Evolutionary conservation across 2,888 invertebrate genomes (phyloP).

Genomic region (Pterobdella sp.): DNA sequence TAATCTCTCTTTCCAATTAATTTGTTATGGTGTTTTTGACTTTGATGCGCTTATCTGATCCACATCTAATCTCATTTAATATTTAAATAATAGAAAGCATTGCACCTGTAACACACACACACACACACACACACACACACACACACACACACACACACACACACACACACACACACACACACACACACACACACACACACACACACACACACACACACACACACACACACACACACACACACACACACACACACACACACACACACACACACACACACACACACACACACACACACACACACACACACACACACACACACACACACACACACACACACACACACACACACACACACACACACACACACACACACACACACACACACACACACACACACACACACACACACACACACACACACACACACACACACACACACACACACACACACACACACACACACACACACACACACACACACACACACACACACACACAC

Average conservation of each 20-base stretch:
- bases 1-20: too few relatives aligned
- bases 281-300: conserved; percentile 16
- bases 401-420: conserved; percentile 16
- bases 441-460: conserved; percentile 16
- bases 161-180: background rate
- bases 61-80: too few relatives aligned
- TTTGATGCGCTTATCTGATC: too few relatives aligned
- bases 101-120: conserved; percentile 16
- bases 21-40: too few relatives aligned
- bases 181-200: background rate
- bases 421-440: conserved; percentile 16
- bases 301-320: conserved; percentile 16
- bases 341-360: conserved; percentile 16
- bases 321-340: conserved; percentile 16
- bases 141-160: conserved; percentile 16
- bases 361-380: conserved; percentile 16
- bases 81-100: too few relatives aligned
- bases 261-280: conserved; percentile 16
- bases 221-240: conserved; percentile 1
- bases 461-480: conserved; percentile 16
- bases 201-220: conserved; percentile 14
- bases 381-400: conserved; percentile 16
- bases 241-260: conserved; percentile 14
- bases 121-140: conserved; percentile 16
- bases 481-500: conserved; percentile 16